Evolutionary conservation across 2,797 vertebrate genomes (phyloP).

Genomic region (Rhinophrynus dorsalis): DNA sequence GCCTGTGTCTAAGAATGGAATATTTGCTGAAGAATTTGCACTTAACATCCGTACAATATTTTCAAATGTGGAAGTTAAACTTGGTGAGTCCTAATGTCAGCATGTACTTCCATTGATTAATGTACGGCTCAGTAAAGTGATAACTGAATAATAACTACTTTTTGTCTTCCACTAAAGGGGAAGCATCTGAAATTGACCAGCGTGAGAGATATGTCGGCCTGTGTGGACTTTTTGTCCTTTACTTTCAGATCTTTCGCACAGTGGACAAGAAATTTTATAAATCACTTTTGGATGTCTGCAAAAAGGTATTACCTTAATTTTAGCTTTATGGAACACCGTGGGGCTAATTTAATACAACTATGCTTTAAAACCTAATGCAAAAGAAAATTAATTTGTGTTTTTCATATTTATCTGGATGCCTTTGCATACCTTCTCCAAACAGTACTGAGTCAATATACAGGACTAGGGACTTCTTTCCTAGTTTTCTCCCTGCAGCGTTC

Average conservation of each 20-base stretch:
- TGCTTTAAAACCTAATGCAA: no score
- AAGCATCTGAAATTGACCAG: slow-evolving; percentile 96
- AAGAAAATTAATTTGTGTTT: no score
- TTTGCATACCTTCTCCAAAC: no score
- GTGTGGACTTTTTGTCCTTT: slow-evolving; percentile 90
- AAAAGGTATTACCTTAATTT: no score
- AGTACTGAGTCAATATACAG: no score
- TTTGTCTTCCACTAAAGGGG: slow-evolving; percentile 71
- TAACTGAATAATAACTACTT: neutral
- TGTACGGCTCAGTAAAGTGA: neutral
- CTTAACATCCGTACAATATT: slow-evolving; percentile 90
- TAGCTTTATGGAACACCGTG: no score
- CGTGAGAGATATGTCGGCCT: slow-evolving; percentile 90
- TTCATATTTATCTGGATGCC: no score
- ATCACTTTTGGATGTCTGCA: slow-evolving; percentile 89
- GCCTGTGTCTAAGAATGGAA: slow-evolving; percentile 87
- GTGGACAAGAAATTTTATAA: slow-evolving; percentile 97
- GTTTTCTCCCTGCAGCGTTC: no score
- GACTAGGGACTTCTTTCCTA: no score
- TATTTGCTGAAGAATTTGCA: slow-evolving; percentile 94
- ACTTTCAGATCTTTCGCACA: slow-evolving; percentile 95
- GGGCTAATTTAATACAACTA: no score
- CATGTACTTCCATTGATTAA: slow-evolving; percentile 5
- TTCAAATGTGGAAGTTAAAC: slow-evolving; percentile 87
- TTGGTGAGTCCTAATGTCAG: slow-evolving; percentile 73